Conservation (phyloP, 2,888 invertebrate species). For the Drosophila eohydei region DNA sequence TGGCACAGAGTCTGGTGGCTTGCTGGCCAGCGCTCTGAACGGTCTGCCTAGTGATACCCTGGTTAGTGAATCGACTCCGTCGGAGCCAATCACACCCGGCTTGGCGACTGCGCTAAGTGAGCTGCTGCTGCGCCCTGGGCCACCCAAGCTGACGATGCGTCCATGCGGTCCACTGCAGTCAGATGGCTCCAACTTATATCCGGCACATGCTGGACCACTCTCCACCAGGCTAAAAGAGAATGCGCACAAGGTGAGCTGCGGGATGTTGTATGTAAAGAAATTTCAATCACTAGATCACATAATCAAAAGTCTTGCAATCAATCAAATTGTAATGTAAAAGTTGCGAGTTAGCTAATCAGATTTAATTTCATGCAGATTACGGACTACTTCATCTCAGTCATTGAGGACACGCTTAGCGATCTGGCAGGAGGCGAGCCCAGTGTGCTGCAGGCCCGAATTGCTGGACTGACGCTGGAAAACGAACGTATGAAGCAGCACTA, state of each 20-base stretch:
- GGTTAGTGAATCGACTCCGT: slow-evolving; percentile 34
- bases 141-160: slow-evolving; percentile 85
- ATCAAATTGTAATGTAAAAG: background rate
- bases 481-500: slow-evolving; percentile 90
- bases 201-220: slow-evolving; percentile 87
- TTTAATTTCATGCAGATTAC: slow-evolving; percentile 85
- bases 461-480: slow-evolving; percentile 88
- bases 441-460: slow-evolving; percentile 87
- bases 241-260: slow-evolving; percentile 86
- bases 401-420: slow-evolving; percentile 89
- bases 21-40: slow-evolving; percentile 58
- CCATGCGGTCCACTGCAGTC: slow-evolving; percentile 85
- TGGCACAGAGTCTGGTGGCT: slow-evolving; percentile 28
- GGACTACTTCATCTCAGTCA: slow-evolving; percentile 89
- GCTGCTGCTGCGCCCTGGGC: slow-evolving; percentile 82
- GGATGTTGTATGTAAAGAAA: background rate
- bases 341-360: background rate
- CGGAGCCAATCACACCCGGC: slow-evolving; percentile 67
- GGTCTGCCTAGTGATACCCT: slow-evolving; percentile 51
- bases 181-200: slow-evolving; percentile 85
- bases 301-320: background rate
- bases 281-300: background rate
- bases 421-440: slow-evolving; percentile 86
- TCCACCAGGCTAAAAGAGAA: slow-evolving; percentile 87
- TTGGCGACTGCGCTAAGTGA: slow-evolving; percentile 81